Evolutionary conservation across 2,888 invertebrate genomes (phyloP), one percentile per base, ranked within the genome.

Genomic region (Parnassius smintheus): DNA sequence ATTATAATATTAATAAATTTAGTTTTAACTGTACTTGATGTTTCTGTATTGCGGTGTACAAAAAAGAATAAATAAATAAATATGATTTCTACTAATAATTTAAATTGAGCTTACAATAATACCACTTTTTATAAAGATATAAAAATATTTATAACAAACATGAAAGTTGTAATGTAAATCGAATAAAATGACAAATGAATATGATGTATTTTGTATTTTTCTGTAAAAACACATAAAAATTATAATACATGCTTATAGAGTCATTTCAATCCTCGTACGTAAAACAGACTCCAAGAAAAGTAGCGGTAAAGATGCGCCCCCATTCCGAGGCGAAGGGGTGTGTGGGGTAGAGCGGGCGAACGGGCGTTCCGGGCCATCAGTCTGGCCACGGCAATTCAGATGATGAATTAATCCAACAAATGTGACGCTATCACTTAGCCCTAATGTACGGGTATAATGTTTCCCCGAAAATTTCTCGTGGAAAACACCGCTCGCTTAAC

Each of bases 321-420:
- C 75, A 42, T 35, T 58, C 76, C 73, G 73, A 63, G 62, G 66
- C 65, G 62, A 65, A 62, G 66, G 68, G 68, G 66, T 71, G 69
- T 12, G 12, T n/a, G 66, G 66, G 72, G 69, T 42, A 25, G 51
- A 68, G 70, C 72, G 72, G 72, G 65, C 67, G 59, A 61, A 66
- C 75, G 77, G 85, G 82, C 82, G 86, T 87, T 88, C 85, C 86
- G 85, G 86, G 77, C 90, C 91, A 91, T 91, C 91, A 91, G 89
- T 88, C 88, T 91, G 90, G 91, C 90, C 91, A 88, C 88, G 91
- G 92, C 92, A 91, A 91, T 92, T 89, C 90, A 83, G 91, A 91
- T 91, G 91, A 91, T 91, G 91, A 91, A 91, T 91, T 91, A 91
- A 91, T 91, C 91, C 88, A 88, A 87, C 91, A 91, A 91, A 91